These are phyloP conservation scores for Aleiodes sp. DNA, from an alignment of 1,140 invertebrate genomes.

Conservation along the genomic window DNA sequence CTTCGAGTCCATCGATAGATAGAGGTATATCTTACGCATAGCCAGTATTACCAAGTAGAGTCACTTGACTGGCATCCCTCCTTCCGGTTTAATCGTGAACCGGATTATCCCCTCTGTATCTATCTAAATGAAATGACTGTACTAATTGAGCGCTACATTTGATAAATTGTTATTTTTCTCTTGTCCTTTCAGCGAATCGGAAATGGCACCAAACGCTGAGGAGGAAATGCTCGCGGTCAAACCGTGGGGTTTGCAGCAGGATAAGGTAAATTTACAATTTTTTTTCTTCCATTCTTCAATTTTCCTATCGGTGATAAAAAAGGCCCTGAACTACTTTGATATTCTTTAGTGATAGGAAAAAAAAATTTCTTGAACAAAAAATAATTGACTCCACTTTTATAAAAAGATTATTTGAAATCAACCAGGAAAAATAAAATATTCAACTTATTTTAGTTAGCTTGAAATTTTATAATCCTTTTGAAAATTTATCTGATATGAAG, in stretches of 20 bases:
- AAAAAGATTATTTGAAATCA: no score
- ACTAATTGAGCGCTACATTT: no score
- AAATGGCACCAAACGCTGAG: conserved; percentile 65
- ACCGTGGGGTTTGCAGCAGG: conserved; percentile 58
- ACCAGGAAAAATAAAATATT: no score
- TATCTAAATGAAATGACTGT: not conserved
- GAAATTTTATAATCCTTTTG: no score
- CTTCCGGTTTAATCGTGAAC: conserved; percentile 17
- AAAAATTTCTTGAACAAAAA: no score
- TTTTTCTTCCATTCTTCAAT: not conserved
- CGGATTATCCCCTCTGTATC: not conserved
- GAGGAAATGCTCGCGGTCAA: conserved; percentile 62
- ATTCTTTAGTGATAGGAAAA: no score
- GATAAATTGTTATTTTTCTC: conserved; percentile 33
- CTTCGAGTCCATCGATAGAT: not conserved
- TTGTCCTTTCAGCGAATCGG: conserved; percentile 58
- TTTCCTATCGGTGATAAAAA: not conserved
- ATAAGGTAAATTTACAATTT: conserved; percentile 52
- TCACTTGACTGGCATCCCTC: not conserved
- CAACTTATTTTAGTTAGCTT: no score
- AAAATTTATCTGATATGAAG: no score
- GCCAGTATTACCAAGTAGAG: not conserved
- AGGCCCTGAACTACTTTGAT: no score
- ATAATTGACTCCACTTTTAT: no score
- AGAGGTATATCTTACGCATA: not conserved